phyloP scores from a whole-genome alignment of 1,140 invertebrate species.

The Heliconius himera region DNA sequence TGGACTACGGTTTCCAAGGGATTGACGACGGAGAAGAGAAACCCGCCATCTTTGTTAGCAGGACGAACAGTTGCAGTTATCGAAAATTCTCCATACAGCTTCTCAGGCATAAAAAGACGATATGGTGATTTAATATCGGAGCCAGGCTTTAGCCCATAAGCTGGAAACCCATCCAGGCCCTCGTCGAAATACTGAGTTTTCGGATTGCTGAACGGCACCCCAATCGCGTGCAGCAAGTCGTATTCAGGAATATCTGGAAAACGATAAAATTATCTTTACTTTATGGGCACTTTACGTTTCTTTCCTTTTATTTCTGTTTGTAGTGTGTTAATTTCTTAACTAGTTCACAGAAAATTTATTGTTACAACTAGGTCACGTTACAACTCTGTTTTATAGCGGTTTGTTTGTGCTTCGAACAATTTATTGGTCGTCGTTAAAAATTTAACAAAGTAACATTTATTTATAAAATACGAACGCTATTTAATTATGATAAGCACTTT shows the following conservation, averaged over 20 bases:
- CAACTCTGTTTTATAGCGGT: constrained; percentile 40
- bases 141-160: constrained; percentile 91
- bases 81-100: constrained; percentile 92
- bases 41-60: constrained; percentile 86
- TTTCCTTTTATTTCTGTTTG: constrained; percentile 36
- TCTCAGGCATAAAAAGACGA: constrained; percentile 92
- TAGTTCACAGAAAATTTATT: constrained; percentile 39
- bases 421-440: constrained; percentile 28
- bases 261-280: constrained; percentile 40
- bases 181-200: constrained; percentile 84
- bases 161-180: constrained; percentile 94
- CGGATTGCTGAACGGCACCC: constrained; percentile 84
- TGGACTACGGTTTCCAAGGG: constrained; percentile 93
- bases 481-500: constrained; percentile 4
- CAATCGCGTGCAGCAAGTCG: constrained; percentile 83
- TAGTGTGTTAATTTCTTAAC: constrained; percentile 44
- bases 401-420: constrained; percentile 35
- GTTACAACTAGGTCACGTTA: constrained; percentile 39
- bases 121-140: constrained; percentile 95
- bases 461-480: not conserved
- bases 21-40: constrained; percentile 96
- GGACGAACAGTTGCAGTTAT: constrained; percentile 91
- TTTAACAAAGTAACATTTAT: constrained; percentile 11
- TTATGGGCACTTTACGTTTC: constrained; percentile 34
- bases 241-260: constrained; percentile 82